Percentiles rank a stretch among this genome's conserved stretches.
Conservation (phyloP, 1,140 invertebrate genomes). For the Drosophila tani region DNA sequence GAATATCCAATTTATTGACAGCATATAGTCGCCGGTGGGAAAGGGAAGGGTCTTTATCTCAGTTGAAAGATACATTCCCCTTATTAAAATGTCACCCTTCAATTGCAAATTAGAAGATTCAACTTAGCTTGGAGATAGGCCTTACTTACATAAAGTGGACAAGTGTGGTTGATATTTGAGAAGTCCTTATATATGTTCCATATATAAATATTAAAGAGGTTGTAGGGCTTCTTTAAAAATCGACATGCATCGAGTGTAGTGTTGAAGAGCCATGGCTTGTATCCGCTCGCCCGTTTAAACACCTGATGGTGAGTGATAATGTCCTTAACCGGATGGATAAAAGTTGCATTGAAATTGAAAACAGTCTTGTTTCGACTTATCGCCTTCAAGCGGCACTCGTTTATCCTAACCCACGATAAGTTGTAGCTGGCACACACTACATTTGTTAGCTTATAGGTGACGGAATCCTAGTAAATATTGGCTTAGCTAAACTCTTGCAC, state of each 20-base stretch:
- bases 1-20: neutral
- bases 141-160: conserved; percentile 15
- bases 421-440: conserved; percentile 7
- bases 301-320: neutral
- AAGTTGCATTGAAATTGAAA: conserved; percentile 17
- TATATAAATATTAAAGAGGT: neutral
- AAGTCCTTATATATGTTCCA: neutral
- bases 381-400: conserved; percentile 17
- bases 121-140: too few relatives aligned
- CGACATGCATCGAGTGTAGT: conserved; percentile 5
- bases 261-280: conserved; percentile 15
- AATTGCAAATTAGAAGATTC: neutral
- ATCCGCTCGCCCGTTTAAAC: conserved; percentile 8
- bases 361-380: conserved; percentile 6
- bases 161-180: conserved; percentile 25
- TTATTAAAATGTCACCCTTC: conserved; percentile 7
- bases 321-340: conserved; percentile 1
- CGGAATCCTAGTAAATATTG: conserved; percentile 1
- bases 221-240: conserved; percentile 9
- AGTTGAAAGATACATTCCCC: conserved; percentile 10
- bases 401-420: conserved; percentile 13
- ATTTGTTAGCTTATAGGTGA: conserved; percentile 16
- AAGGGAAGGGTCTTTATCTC: neutral
- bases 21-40: conserved; percentile 12
- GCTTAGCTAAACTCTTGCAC: neutral